Evolutionary conservation across 2,797 vertebrate species (phyloP).

Genomic region (Semotilus atromaculatus): DNA sequence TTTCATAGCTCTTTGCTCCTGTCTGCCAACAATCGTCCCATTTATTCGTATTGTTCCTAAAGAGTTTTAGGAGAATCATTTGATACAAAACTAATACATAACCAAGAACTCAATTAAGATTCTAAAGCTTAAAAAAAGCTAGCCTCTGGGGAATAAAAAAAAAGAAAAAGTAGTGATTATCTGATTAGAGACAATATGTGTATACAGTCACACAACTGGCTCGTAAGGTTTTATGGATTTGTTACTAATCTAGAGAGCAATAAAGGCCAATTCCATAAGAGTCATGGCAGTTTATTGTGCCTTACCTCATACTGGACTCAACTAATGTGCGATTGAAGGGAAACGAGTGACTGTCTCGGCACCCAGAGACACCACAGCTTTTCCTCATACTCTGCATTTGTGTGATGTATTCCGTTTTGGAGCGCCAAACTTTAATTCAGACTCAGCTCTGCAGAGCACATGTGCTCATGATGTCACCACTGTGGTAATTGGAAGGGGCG

Average conservation of each 20-base stretch:
- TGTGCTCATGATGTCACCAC: conserved; percentile 49
- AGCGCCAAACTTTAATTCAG: conserved; percentile 30
- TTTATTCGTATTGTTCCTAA: conserved; percentile 56
- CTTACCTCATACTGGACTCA: conserved; percentile 39
- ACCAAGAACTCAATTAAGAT: not conserved
- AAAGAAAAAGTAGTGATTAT: not conserved
- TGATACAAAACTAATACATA: not conserved
- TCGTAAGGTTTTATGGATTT: conserved; percentile 28
- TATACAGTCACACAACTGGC: conserved; percentile 12
- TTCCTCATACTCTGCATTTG: conserved; percentile 1
- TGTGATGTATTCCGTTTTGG: not conserved
- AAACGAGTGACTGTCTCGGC: conserved; percentile 26
- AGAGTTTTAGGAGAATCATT: conserved; percentile 1
- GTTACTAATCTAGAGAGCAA: conserved; percentile 18
- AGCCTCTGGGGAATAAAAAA: not conserved
- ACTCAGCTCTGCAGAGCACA: conserved; percentile 37
- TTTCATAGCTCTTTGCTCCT: not conserved
- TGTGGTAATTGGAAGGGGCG: conserved; percentile 34
- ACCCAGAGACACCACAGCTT: conserved; percentile 15
- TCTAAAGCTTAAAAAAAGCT: not conserved
- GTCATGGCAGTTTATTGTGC: conserved; percentile 28
- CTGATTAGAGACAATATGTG: not conserved
- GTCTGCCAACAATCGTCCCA: conserved; percentile 1
- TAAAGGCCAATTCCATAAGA: conserved; percentile 6
- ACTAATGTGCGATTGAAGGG: conserved; percentile 4